Percentiles rank a stretch among this genome's conserved stretches.
phyloP scores from a whole-genome alignment of 2,797 vertebrate genomes.

The Kryptolebias ocellatus region DNA sequence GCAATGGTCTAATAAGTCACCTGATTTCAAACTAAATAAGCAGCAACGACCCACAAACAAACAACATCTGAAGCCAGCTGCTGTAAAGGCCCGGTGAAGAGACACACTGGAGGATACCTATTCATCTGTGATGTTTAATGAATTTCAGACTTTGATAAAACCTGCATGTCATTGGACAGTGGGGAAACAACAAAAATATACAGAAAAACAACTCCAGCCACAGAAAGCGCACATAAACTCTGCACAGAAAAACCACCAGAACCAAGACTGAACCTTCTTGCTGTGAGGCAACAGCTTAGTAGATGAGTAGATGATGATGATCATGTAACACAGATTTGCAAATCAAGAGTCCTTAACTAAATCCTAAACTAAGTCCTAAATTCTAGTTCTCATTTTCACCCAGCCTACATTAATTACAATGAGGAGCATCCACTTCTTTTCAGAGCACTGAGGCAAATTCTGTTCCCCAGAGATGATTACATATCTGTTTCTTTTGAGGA shows the following conservation, averaged over 20 bases:
- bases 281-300: neutral
- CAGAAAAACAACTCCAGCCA: neutral
- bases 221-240: no score
- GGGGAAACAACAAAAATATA: neutral
- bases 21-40: neutral
- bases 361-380: neutral
- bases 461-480: neutral
- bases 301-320: neutral
- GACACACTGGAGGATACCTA: no score
- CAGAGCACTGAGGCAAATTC: no score
- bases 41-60: neutral
- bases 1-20: neutral
- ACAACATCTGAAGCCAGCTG: no score
- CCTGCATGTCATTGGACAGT: neutral
- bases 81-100: no score
- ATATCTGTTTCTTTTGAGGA: slow-evolving; percentile 7
- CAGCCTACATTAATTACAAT: neutral
- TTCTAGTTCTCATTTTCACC: neutral
- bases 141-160: neutral
- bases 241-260: neutral
- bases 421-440: no score
- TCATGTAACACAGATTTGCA: neutral
- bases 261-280: neutral
- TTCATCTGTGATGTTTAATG: no score
- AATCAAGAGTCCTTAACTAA: neutral